A percentile compares a stretch with the other conserved stretches of the same genome.
These are phyloP conservation scores for Chondrilla cf. caribensis DNA, from an alignment of 37 sponge, comb jelly and placozoan genomes.

Conservation along the genomic window DNA sequence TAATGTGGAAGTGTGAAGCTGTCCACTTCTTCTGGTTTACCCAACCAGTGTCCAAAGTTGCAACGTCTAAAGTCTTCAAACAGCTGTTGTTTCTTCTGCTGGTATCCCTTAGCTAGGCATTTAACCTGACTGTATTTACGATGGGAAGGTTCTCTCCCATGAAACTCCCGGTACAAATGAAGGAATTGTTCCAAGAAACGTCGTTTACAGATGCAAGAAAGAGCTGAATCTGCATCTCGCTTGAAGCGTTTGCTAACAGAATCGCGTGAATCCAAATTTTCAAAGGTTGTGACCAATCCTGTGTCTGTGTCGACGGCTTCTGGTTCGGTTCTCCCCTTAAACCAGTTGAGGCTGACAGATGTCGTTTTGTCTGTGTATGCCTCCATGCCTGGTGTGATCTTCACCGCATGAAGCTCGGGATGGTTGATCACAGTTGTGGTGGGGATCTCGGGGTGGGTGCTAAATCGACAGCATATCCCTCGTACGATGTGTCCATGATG, in stretches of 20 bases:
- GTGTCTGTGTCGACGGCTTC: background rate
- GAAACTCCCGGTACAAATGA: background rate
- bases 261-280: too few relatives aligned
- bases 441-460: background rate
- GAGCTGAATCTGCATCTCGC: background rate
- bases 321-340: background rate
- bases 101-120: background rate
- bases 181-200: background rate
- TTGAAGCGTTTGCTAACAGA: too few relatives aligned
- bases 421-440: background rate
- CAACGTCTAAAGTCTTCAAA: background rate
- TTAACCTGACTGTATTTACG: background rate
- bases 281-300: background rate
- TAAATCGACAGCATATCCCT: slow-evolving; percentile 16
- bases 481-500: slow-evolving; percentile 24
- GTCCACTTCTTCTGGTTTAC: background rate
- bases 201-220: background rate
- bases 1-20: too few relatives aligned
- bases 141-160: background rate
- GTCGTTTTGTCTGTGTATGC: slow-evolving; percentile 2
- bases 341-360: background rate
- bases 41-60: background rate
- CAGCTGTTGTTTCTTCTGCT: background rate
- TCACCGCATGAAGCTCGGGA: background rate
- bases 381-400: background rate